Conservation (phyloP, 2,888 invertebrate genomes). For the Chloromyia formosa region DNA sequence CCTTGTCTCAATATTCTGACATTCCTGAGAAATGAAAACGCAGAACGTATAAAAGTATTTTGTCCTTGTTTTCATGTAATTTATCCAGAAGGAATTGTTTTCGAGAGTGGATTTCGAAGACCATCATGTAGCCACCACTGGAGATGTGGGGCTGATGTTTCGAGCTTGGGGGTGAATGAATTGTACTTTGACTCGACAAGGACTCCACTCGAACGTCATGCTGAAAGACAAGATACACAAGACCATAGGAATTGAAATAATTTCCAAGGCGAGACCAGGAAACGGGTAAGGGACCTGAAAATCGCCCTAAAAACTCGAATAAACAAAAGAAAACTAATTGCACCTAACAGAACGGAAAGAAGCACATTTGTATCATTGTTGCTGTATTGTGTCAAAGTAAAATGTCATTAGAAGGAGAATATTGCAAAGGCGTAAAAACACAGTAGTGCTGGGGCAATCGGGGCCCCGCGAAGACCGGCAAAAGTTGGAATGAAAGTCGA, state of each 20-base stretch:
- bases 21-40: not conserved
- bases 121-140: not conserved
- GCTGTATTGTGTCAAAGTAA: conserved; percentile 23
- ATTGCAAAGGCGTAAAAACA: not conserved
- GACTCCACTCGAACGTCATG: not conserved
- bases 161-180: no score
- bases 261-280: not conserved
- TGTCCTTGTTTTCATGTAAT: conserved; percentile 33
- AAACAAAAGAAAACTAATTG: conserved; percentile 29
- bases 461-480: not conserved
- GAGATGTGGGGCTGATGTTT: not conserved
- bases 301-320: conserved; percentile 12
- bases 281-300: not conserved
- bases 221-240: no score
- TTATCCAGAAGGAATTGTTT: conserved; percentile 15
- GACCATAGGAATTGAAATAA: no score
- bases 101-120: not conserved
- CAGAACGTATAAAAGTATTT: conserved; percentile 4
- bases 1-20: no score
- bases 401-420: conserved; percentile 14
- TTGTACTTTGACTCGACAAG: not conserved
- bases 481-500: not conserved
- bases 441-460: not conserved
- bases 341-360: conserved; percentile 38
- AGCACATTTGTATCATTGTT: conserved; percentile 29